phyloP scores from a whole-genome alignment of 2,888 invertebrate species.

The Anarsia innoxiella region DNA sequence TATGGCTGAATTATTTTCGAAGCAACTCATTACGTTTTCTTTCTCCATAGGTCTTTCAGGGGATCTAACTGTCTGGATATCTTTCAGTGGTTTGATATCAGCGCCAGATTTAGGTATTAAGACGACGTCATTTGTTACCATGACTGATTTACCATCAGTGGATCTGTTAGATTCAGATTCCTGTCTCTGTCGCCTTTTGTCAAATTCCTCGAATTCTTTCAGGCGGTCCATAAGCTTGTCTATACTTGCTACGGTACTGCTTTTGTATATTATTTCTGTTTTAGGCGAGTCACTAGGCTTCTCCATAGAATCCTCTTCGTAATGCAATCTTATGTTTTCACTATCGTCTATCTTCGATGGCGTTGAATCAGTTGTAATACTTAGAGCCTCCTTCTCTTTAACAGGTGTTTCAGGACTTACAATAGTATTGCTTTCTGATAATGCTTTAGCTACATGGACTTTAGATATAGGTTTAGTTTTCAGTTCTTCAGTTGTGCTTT shows the following conservation, averaged over 20 bases:
- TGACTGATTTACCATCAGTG: conserved; percentile 52
- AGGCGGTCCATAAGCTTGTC: conserved; percentile 69
- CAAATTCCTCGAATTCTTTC: conserved; percentile 68
- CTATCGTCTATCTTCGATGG: conserved; percentile 62
- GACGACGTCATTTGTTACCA: conserved; percentile 68
- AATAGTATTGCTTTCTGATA: conserved; percentile 51
- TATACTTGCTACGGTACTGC: conserved; percentile 58
- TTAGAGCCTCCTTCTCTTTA: conserved; percentile 46
- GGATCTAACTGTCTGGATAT: conserved; percentile 59
- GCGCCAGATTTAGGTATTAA: conserved; percentile 64
- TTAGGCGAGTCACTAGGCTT: conserved; percentile 46
- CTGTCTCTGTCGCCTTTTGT: conserved; percentile 61
- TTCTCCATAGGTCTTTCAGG: conserved; percentile 64
- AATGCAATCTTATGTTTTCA: conserved; percentile 63
- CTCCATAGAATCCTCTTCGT: conserved; percentile 60
- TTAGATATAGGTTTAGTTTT: conserved; percentile 52
- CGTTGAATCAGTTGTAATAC: conserved; percentile 45
- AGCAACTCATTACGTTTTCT: conserved; percentile 66
- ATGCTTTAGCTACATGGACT: conserved; percentile 54
- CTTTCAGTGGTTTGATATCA: conserved; percentile 62
- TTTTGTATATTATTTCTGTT: conserved; percentile 53
- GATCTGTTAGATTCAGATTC: conserved; percentile 55
- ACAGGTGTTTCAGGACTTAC: conserved; percentile 51
- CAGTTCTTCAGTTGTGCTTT: conserved; percentile 33
- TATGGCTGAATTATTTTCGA: conserved; percentile 71